Conservation (phyloP, 2,888 invertebrate genomes). For the Drosophila putrida region DNA sequence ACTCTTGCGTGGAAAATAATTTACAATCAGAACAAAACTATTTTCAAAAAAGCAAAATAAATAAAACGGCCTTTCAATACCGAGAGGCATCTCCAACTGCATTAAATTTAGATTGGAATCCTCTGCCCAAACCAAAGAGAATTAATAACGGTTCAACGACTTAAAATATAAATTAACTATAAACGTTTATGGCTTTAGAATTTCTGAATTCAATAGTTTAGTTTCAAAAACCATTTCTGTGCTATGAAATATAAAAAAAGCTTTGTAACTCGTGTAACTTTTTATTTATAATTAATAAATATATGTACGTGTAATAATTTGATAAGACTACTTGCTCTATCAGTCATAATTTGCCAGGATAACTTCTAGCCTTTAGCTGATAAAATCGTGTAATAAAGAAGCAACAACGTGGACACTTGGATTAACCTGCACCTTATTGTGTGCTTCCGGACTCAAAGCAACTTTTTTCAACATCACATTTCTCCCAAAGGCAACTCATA, state of each 20-base stretch:
- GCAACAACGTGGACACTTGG: too few species aligned
- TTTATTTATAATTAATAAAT: slow-evolving; percentile 24
- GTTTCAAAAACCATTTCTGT: slow-evolving; percentile 34
- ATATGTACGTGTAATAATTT: slow-evolving; percentile 5
- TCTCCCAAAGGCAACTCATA: too few species aligned
- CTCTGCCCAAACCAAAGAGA: slow-evolving; percentile 84
- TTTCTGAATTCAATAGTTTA: slow-evolving; percentile 17
- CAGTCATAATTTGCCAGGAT: not conserved
- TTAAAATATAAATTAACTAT: slow-evolving; percentile 12
- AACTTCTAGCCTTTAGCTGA: too few species aligned
- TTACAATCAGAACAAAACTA: slow-evolving; percentile 38
- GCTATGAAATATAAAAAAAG: slow-evolving; percentile 18
- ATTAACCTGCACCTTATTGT: too few species aligned
- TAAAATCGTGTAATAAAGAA: too few species aligned
- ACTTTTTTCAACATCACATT: too few species aligned
- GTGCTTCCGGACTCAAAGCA: too few species aligned
- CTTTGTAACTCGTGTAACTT: slow-evolving; percentile 23
- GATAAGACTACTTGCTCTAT: not conserved
- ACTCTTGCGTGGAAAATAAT: slow-evolving; percentile 26
- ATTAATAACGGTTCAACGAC: slow-evolving; percentile 69
- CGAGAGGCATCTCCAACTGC: slow-evolving; percentile 84
- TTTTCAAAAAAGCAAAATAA: slow-evolving; percentile 82
- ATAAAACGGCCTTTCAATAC: slow-evolving; percentile 76
- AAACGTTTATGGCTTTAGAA: slow-evolving; percentile 19
- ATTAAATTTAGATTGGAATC: slow-evolving; percentile 85